Evolutionary conservation across 2,113 vertebrate genomes (phyloP).

Genomic region (Otolemur garnettii): DNA sequence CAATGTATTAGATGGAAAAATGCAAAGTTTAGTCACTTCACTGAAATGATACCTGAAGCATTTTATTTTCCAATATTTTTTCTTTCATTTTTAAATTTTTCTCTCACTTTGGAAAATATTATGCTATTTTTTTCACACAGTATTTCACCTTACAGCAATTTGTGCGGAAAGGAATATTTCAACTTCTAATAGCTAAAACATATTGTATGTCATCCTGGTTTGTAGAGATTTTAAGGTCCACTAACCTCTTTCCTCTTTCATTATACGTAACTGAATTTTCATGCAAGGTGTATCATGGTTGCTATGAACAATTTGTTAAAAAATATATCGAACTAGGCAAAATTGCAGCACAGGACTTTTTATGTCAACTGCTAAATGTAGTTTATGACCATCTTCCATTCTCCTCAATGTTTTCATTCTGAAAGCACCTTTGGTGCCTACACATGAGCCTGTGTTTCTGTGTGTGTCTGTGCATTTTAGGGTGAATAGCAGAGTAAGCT

Average conservation of each 20-base stretch:
- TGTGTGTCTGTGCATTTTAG: not conserved
- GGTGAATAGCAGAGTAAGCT: not conserved
- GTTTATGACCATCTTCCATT: not conserved
- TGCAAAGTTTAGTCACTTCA: not conserved
- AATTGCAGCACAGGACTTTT: not conserved
- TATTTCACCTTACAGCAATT: not conserved
- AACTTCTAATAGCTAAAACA: not conserved
- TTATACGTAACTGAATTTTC: not conserved
- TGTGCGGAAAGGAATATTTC: not conserved
- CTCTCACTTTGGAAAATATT: conserved; percentile 11
- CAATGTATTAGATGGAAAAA: not conserved
- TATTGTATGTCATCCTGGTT: not conserved
- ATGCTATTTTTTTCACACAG: not conserved
- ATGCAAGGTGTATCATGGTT: not conserved
- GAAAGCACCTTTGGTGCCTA: not conserved
- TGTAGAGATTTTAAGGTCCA: not conserved
- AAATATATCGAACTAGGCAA: not conserved
- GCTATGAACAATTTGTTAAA: not conserved
- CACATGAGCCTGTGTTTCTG: accelerated
- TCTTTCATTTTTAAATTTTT: not conserved
- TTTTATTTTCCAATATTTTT: not conserved
- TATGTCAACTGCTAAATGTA: not conserved
- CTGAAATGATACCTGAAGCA: not conserved
- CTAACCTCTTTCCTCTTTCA: not conserved
- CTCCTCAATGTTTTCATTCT: not conserved